These are phyloP conservation scores for Tragelaphus strepsiceros DNA, from an alignment of 2,113 vertebrate genomes.

Conservation along the genomic window DNA sequence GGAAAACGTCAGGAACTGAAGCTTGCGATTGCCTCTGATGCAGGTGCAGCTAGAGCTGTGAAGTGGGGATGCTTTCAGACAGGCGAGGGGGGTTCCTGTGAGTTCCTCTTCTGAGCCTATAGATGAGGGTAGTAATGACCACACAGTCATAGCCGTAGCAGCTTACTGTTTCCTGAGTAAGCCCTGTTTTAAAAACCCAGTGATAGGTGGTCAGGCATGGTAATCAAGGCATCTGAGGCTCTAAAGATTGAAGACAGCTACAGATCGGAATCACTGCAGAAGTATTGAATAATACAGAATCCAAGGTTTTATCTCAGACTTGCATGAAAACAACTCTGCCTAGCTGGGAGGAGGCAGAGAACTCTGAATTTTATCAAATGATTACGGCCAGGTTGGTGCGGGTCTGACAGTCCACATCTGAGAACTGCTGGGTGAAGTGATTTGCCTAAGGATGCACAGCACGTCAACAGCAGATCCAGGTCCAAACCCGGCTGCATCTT, in stretches of 20 bases:
- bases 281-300: not conserved
- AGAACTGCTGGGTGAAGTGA: not conserved
- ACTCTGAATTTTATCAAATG: not conserved
- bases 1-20: not conserved
- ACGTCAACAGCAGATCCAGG: not conserved
- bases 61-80: no score
- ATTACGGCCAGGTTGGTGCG: not conserved
- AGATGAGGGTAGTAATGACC: rapidly evolving
- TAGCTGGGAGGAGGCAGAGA: not conserved
- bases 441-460: not conserved
- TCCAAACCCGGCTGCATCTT: not conserved
- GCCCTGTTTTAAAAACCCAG: not conserved
- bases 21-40: not conserved
- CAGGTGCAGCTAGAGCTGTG: not conserved
- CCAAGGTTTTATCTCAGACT: not conserved
- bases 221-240: not conserved
- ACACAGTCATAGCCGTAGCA: rapidly evolving
- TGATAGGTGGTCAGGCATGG: rapidly evolving
- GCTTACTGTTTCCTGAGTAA: not conserved
- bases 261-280: not conserved
- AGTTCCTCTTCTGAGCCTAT: not conserved
- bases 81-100: not conserved
- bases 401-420: not conserved
- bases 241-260: not conserved
- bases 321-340: not conserved